phyloP scores from a whole-genome alignment of 2,113 vertebrate species.

The Eptesicus fuscus region DNA sequence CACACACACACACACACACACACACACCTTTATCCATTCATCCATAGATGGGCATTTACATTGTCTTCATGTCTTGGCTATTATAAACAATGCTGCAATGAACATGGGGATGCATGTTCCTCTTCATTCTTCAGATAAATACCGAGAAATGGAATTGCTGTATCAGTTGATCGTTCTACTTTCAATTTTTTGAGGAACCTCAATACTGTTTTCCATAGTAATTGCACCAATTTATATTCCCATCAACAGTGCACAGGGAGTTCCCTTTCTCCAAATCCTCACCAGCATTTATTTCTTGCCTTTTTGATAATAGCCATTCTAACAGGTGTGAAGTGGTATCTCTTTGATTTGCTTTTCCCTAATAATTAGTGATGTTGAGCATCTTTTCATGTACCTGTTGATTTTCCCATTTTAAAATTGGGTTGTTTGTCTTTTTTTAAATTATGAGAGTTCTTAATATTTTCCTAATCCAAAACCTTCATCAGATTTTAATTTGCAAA shows the following conservation, averaged over 20 bases:
- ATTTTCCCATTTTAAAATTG: not conserved
- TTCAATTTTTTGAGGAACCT: too few species aligned
- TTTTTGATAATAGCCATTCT: not conserved
- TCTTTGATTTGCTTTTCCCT: not conserved
- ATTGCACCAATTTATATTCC: not conserved
- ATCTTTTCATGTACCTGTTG: not conserved
- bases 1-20: too few species aligned
- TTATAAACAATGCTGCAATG: not conserved
- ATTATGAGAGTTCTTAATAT: not conserved
- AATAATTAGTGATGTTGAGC: not conserved
- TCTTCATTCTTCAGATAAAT: not conserved
- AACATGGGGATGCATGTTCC: not conserved
- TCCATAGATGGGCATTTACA: not conserved
- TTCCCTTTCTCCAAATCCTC: not conserved
- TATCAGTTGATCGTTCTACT: too few species aligned
- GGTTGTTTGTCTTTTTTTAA: not conserved
- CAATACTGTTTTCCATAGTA: not conserved
- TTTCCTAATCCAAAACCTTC: not conserved
- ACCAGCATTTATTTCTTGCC: not conserved
- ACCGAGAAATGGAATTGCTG: not conserved
- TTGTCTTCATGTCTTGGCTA: not conserved
- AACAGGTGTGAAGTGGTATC: not conserved
- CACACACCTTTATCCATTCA: not conserved
- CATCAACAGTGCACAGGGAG: not conserved
- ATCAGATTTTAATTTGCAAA: not conserved